Percentiles rank a stretch among this genome's conserved stretches.
phyloP scores from a whole-genome alignment of 2,113 vertebrate species.

The Perca schrenkii region DNA sequence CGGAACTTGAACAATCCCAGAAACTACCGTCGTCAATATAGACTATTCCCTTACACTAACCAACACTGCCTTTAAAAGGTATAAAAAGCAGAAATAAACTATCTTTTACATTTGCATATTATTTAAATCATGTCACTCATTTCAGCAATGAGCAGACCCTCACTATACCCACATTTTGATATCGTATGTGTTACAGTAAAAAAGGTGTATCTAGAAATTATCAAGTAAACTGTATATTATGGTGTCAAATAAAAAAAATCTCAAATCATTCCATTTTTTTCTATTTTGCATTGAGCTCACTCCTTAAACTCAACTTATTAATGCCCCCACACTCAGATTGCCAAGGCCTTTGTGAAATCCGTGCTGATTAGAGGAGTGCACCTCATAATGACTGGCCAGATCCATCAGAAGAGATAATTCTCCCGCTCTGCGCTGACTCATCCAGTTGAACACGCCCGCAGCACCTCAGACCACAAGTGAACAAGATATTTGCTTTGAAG shows the following conservation, averaged over 20 bases:
- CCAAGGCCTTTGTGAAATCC: conserved; percentile 65
- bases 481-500: conserved; percentile 77
- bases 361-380: conserved; percentile 71
- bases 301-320: conserved; percentile 31
- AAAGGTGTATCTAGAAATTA: background rate
- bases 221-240: background rate
- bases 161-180: background rate
- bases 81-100: background rate
- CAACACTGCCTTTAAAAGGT: background rate
- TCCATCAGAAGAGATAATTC: conserved; percentile 65
- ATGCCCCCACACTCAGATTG: conserved; percentile 34
- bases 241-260: background rate
- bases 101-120: background rate
- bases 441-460: conserved; percentile 65
- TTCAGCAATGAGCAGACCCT: background rate
- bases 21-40: too few relatives aligned
- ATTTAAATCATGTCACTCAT: background rate
- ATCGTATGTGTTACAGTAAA: background rate
- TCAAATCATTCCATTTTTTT: background rate
- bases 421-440: conserved; percentile 54
- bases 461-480: conserved; percentile 68
- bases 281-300: background rate
- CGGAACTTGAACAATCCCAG: too few relatives aligned
- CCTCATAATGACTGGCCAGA: conserved; percentile 68
- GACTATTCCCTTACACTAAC: background rate